Evolutionary conservation across 2,113 vertebrate genomes (phyloP), one percentile per base, ranked within the genome.

Genomic region (Trichomycterus rosablanca): DNA sequence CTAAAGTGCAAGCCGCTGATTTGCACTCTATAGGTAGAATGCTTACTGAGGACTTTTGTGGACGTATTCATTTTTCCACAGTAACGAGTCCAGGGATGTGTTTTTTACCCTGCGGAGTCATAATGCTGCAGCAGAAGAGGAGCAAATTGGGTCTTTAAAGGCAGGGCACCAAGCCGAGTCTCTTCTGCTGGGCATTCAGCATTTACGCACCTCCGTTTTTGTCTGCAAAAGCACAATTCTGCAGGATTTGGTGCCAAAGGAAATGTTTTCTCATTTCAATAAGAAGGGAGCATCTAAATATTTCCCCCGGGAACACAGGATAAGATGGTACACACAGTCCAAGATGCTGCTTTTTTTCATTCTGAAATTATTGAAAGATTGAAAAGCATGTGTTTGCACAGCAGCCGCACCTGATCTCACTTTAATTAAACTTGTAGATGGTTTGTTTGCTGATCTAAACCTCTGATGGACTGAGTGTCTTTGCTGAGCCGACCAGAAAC

Each of bases 341-440:
- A 8, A 10, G 20, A 23, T 23, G 12, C 35, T 42, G 7, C 37
- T 43, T 26, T 42, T 42, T 40, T 49, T 3, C 50, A 46, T 49
- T 50, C 59, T 71, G 56, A 69, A 63, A 72, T 66, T 59, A 73
- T 59, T 72, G 68, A 55, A 48, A 69, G 63, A 72, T 70, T 64
- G 57, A 71, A 76, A 69, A 4, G 49, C 67, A 63, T 4, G 71
- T 73, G 73, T 78, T 79, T 81, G 71, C 79, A 70, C 73, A 76
- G 74, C 55, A 66, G 53, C 14, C 26, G 56, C 62, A 65, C 66
- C 70, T 79, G 71, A 74, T 79, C 73, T 60, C 58, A 23, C 68
- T 69, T 81, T 81, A 81, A 80, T 83, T 81, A 79, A 82, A 83
- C 35, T 20, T 51, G 65, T 48, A 70, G 68, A 54, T 77, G 68